Conservation (phyloP, 2,888 invertebrate genomes). For the Chloroclysta siterata region DNA sequence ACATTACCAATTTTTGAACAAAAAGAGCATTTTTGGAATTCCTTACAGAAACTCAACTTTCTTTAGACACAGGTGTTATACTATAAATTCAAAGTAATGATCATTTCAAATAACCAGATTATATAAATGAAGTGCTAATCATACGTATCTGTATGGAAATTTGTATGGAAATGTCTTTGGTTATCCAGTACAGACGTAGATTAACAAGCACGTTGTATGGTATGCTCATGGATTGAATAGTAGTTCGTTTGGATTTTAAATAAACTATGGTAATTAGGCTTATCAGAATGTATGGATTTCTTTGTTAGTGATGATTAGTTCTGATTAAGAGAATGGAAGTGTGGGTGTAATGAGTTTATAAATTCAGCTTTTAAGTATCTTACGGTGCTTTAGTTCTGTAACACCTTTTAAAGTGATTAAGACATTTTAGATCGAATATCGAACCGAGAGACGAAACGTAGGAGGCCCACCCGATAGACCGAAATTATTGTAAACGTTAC, state of each 20-base stretch:
- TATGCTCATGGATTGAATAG: constrained; percentile 7
- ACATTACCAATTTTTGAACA: not conserved
- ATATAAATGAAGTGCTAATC: constrained; percentile 44
- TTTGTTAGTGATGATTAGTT: constrained; percentile 28
- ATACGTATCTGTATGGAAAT: constrained; percentile 43
- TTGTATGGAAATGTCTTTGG: constrained; percentile 28
- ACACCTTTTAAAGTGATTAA: not conserved
- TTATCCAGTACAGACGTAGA: constrained; percentile 26
- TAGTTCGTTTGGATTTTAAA: constrained; percentile 11
- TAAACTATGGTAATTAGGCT: constrained; percentile 30
- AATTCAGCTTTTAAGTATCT: constrained; percentile 3
- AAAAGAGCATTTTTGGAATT: constrained; percentile 21
- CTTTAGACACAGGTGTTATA: constrained; percentile 35
- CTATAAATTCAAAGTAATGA: constrained; percentile 40
- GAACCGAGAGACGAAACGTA: too few relatives aligned
- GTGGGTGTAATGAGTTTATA: constrained; percentile 21
- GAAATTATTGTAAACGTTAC: too few relatives aligned
- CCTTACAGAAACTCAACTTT: constrained; percentile 20
- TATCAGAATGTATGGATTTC: constrained; percentile 31
- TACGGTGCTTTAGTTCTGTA: not conserved
- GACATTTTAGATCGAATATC: too few relatives aligned
- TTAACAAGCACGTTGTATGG: constrained; percentile 12
- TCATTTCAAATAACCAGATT: constrained; percentile 43
- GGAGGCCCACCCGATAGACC: too few relatives aligned
- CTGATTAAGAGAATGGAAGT: constrained; percentile 13